Base-by-base conservation (phyloP, 1,140 invertebrate species). In the Zelostemma sp. region DNA sequence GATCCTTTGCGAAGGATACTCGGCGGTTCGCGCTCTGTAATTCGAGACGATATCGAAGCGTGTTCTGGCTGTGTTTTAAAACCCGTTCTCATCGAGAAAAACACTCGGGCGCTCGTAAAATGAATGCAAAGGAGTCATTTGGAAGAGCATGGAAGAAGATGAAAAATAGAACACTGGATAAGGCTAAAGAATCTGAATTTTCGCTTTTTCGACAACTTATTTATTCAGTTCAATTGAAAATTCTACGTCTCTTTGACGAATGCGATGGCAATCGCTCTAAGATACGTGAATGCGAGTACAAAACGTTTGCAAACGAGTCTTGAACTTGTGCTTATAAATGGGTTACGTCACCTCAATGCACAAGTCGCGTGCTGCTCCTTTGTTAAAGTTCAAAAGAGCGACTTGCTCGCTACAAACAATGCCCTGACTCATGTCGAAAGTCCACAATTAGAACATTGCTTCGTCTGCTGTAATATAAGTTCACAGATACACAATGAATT, bases 61-160 rank as follows among this genome's bases (percentile, higher is more conserved):
- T 48, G 31, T 31, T 45, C 45, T 11, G 35, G 18, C 17, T 21
- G 31, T 18, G 43, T 31, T 33, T 56, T 31, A 31, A 68, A 61
- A 68, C 65, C 53, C 49, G 65, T 62, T 68, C 61, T 57, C 65
- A 61, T 55, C 53, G 48, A 47, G 61, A 70, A 70, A 70, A 70
- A 64, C 51, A 60, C 18, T 53, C 6, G 40, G 18, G 51, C 45
- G 46, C 6, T 60, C 56, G 28, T 57, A 65, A 70, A 60, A 51
- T 53, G 61, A 64, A 70, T 56, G 56, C 57, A 65, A 59, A 45
- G 57, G 61, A 58, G 53, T 61, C 45, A 65, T 64, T 70, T 56
- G 35, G 51, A 11, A 31, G 28, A 31, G 11, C 28, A 17, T n/a
- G n/a, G n/a, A n/a, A n/a, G n/a, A n/a, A n/a, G n/a, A n/a, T n/a